Evolutionary conservation across 2,888 invertebrate genomes (phyloP).

Genomic region (Drosophila atripex): DNA sequence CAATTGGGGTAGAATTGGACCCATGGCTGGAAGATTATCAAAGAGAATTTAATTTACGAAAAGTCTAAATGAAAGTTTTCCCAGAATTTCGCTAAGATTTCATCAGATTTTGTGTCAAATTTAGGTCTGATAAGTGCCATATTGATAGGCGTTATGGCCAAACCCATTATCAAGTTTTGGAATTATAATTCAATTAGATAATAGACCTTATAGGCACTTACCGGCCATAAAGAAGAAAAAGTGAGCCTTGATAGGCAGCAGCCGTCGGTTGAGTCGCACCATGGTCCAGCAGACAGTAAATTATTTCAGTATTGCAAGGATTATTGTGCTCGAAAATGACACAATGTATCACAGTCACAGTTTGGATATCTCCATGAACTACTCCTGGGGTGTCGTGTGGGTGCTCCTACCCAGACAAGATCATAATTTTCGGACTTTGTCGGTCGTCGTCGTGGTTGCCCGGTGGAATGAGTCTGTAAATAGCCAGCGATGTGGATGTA

Average conservation of each 20-base stretch:
- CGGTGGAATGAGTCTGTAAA: conserved; percentile 29
- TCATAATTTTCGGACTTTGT: conserved; percentile 46
- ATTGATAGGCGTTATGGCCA: conserved; percentile 6
- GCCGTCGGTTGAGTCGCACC: conserved; percentile 87
- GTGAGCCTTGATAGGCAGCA: conserved; percentile 93
- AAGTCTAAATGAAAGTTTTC: neutral
- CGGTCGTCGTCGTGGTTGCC: conserved; percentile 14
- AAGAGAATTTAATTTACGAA: neutral
- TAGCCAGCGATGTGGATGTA: conserved; percentile 25
- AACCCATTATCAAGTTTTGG: neutral
- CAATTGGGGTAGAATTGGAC: conserved; percentile 91
- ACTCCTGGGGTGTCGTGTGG: conserved; percentile 2
- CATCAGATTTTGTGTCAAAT: conserved; percentile 6
- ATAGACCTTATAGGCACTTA: conserved; percentile 83
- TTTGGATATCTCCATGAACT: conserved; percentile 41
- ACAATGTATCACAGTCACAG: conserved; percentile 75
- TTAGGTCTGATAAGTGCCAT: conserved; percentile 5
- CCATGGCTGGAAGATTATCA: conserved; percentile 87
- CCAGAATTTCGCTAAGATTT: neutral
- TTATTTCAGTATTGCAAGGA: neutral
- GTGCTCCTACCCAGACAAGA: conserved; percentile 34
- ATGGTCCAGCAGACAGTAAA: conserved; percentile 72
- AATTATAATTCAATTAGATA: conserved; percentile 4
- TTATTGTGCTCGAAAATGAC: conserved; percentile 6
- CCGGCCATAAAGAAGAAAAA: conserved; percentile 95